Evolutionary conservation across 2,113 vertebrate species (phyloP), one percentile per base, ranked within the genome.

Genomic region (Hippocampus barbouri): DNA sequence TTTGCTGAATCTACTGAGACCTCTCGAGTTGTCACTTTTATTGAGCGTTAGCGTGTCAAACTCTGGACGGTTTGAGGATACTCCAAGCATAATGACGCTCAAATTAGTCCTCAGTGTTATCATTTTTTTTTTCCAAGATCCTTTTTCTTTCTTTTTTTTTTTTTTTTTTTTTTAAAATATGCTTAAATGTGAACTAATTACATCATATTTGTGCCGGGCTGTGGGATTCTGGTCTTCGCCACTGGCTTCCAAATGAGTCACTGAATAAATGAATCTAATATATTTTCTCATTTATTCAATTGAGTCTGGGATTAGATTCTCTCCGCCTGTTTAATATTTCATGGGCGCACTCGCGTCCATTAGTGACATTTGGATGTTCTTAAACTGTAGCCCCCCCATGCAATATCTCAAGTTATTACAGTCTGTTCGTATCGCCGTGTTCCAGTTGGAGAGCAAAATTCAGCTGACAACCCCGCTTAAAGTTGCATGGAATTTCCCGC

Each of bases 261-360:
- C 20, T 47, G 40, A 66, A 66, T 47, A 66, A 66, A 66, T 25
- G 64, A 66, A 66, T 66, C 43, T 20, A 66, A 47, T 66, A 66
- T 66, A 45, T 34, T 47, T 47, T 47, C 43, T 47, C n/a, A 47
- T 66, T 66, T 66, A 66, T 66, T 66, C 43, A 66, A 66, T 66
- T 66, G 64, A 66, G 64, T 47, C 64, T 47, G n/a, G 23, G 41
- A 66, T 66, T 47, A 66, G 64, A 66, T 66, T 66, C 41, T 47
- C 64, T 47, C 14, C 64, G 41, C 41, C 64, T 47, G 64, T 66
- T 66, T 47, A 66, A 66, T 66, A 66, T 66, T 66, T 66, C 64
- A 66, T 47, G 41, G 12, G 14, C 21, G 64, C 41, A 15, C 21
- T 41, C 20, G 34, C 7, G 18, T 40, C 62, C 62, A 64, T 64